Evolutionary conservation across 2,113 vertebrate genomes (phyloP), one percentile per base, ranked within the genome.

Genomic region (Myotis brandtii): DNA sequence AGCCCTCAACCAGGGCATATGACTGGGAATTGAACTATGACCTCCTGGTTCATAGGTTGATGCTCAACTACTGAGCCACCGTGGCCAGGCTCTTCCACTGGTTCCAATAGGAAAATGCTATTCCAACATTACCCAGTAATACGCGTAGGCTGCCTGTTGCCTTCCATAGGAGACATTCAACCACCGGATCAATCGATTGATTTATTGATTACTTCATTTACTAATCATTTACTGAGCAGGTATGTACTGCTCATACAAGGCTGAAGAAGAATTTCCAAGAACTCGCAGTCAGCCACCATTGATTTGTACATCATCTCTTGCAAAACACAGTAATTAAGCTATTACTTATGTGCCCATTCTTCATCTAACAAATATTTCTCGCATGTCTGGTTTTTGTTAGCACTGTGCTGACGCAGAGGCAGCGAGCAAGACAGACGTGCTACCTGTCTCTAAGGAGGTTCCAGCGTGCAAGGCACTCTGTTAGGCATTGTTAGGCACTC

Each of bases 231-330:
- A 34, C 75, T 84, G 32, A 76, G 18, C 23, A 88, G 20, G 18
- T 50, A n/a, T 6, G 17, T 54, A 64, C 16, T 46, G 23, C 82
- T 4, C 12, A 48, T 34, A 27, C 43, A 23, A 76, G 52, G 16
- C 37, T 54, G 8, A 80, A 54, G 6, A 18, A 89, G 83, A 79
- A 72, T 76, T 52, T 91, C 52, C 32, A 82, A 93, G 85, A 94
- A 86, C 62, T 62, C 48, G 13, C 50, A 13, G 13, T n/a, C 48
- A 73, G 75, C 18, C 50, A n/a, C 40, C 11, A 66, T 14, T 96
- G 94, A 92, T 72, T 77, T 73, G n/a, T 43, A 11, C 27, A 73
- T 46, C n/a, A 34, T 80, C 92, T 94, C 77, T 93, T 34, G 18
- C 4, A 64, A 82, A 76, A 46, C 5, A 20, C 25, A 52, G 66